Percentiles rank a stretch among this genome's conserved stretches.
phyloP scores from a whole-genome alignment of 2,797 vertebrate genomes.

The Coluber constrictor region DNA sequence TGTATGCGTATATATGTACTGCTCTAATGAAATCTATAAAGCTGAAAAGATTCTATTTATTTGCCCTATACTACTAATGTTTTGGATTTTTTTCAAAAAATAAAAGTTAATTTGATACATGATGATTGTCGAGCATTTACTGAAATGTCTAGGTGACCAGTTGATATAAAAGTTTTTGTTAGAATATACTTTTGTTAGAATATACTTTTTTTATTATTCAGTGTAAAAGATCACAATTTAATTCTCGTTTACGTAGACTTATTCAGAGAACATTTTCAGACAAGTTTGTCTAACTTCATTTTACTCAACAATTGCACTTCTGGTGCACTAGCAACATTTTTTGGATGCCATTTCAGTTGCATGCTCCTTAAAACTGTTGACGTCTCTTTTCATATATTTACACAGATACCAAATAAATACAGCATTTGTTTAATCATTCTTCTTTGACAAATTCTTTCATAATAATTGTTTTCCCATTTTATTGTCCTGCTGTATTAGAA shows the following conservation, averaged over 20 bases:
- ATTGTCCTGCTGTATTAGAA: constrained; percentile 8
- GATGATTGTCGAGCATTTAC: neutral
- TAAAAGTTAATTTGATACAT: neutral
- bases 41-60: neutral
- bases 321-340: constrained; percentile 16
- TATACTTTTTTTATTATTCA: neutral
- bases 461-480: neutral
- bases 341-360: neutral
- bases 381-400: neutral
- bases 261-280: neutral
- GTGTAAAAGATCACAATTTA: neutral
- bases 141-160: neutral
- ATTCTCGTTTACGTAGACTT: neutral
- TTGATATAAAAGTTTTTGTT: neutral
- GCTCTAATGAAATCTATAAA: neutral
- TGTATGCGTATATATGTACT: neutral
- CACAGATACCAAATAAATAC: neutral
- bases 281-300: neutral
- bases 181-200: neutral
- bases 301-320: neutral
- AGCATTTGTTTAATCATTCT: neutral
- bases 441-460: neutral
- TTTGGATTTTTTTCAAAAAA: neutral
- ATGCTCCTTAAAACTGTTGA: neutral
- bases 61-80: neutral